A percentile compares a stretch with the other conserved stretches of the same genome.
Conservation (phyloP, 1,140 invertebrate species). For the Drosophila lacteicornis region DNA sequence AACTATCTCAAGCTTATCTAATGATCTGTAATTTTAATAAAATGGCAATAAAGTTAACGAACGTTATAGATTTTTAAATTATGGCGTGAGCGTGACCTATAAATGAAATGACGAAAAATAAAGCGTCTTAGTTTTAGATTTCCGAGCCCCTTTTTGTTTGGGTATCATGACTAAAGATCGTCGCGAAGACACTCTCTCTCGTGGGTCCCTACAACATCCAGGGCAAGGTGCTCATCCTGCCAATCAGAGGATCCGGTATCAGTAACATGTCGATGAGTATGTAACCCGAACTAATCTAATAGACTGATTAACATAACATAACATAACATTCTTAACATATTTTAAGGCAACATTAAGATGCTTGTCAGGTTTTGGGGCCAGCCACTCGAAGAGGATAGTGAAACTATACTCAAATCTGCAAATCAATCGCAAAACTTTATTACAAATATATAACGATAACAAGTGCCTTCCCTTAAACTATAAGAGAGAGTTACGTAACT, state of each 20-base stretch:
- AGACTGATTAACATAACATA: not conserved
- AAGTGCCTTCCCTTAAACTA: no score
- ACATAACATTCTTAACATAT: not conserved
- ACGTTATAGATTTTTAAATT: no score
- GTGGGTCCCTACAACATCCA: constrained; percentile 83
- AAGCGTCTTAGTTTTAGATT: no score
- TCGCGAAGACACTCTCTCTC: constrained; percentile 45
- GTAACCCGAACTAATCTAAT: not conserved
- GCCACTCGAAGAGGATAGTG: constrained; percentile 53
- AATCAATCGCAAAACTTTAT: no score
- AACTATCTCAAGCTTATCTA: not conserved
- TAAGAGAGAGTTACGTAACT: no score
- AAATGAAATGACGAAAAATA: no score
- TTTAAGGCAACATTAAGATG: constrained; percentile 26
- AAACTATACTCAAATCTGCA: constrained; percentile 1
- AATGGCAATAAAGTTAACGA: not conserved
- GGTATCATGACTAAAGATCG: not conserved
- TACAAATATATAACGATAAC: no score
- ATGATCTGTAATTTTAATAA: not conserved
- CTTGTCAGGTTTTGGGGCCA: constrained; percentile 47
- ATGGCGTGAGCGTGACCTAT: no score
- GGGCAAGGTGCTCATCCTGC: constrained; percentile 84
- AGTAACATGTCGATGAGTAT: constrained; percentile 85
- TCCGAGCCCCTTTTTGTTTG: no score
- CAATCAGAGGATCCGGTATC: constrained; percentile 82